phyloP scores from a whole-genome alignment of 2,113 vertebrate genomes.

The Heterochromis multidens region DNA sequence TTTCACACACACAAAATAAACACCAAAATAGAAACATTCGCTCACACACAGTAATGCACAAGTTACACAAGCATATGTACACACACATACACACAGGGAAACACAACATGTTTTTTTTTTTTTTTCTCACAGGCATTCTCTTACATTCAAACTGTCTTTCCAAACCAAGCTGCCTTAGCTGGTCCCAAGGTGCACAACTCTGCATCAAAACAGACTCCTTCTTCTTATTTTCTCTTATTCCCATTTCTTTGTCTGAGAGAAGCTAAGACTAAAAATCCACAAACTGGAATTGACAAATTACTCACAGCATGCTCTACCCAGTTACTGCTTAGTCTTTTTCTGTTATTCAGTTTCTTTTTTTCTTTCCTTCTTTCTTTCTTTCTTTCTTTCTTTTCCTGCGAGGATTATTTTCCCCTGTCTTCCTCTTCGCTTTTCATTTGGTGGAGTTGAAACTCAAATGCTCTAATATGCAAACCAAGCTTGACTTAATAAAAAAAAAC shows the following conservation, averaged over 20 bases:
- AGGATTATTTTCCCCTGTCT: background rate
- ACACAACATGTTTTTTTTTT: background rate
- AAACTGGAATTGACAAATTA: conserved; percentile 43
- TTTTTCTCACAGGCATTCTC: conserved; percentile 20
- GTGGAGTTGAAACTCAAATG: background rate
- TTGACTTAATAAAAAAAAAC: background rate
- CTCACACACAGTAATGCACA: background rate
- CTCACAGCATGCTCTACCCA: background rate
- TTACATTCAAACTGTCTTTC: conserved; percentile 41
- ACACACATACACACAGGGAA: background rate
- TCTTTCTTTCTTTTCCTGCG: background rate
- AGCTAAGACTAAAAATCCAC: conserved; percentile 31
- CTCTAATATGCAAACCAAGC: background rate
- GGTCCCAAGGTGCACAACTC: conserved; percentile 47
- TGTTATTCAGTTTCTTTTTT: background rate
- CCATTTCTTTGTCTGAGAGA: conserved; percentile 7
- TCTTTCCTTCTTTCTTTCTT: background rate
- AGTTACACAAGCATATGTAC: conserved; percentile 6
- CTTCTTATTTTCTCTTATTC: background rate
- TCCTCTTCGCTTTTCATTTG: background rate
- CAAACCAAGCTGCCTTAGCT: conserved; percentile 39
- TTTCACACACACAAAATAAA: conserved; percentile 16
- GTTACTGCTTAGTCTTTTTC: background rate
- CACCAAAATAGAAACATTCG: conserved; percentile 42
- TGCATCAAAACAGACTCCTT: conserved; percentile 40